Base-by-base conservation (phyloP, 2,113 vertebrate genomes). In the Notothenia rossii region DNA sequence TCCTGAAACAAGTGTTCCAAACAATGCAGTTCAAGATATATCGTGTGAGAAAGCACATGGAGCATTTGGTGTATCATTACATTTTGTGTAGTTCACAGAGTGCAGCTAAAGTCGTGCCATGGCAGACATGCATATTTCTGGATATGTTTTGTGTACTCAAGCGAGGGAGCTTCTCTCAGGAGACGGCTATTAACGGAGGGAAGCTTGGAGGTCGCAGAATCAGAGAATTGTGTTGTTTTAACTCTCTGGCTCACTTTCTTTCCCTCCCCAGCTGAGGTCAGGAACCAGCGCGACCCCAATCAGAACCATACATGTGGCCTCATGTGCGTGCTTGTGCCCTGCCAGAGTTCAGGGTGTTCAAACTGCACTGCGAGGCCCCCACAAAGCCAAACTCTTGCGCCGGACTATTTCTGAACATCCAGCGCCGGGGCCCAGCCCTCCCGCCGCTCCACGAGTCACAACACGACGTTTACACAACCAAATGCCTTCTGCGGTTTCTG, bases 391-490 rank as follows among this genome's bases (percentile, higher is more conserved):
- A 75, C 59, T 70, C 18, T 61, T 55, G 69, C 58, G 69, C 54
- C 45, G 73, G 56, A 85, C 93, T 92, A 92, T 92, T 91, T 90
- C 88, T 88, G 90, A 85, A 78, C 71, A 25, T 78, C 73, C 83
- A 14, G 56, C 54, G 45, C 59, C 4, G 10, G 10, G 73, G 85
- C 86, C 85, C 87, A 64, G 84, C 88, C 90, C 84, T 82, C 86
- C 86, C 17, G 61, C 86, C 75, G 61, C 65, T 75, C 85, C 88
- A 75, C 89, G 76, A 90, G 88, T 91, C 90, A 86, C 91, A 90
- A 88, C 90, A 89, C 83, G 71, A 87, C 86, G 85, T 94, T 92
- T 92, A 93, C 89, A 91, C 89, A 92, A 87, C 83, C 85, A 65
- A 84, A 82, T 89, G 83, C 65, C 85, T 72, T 80, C 83, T 89